Evolutionary conservation across 2,888 invertebrate genomes (phyloP).

Genomic region (Lamellibrachia satsuma): DNA sequence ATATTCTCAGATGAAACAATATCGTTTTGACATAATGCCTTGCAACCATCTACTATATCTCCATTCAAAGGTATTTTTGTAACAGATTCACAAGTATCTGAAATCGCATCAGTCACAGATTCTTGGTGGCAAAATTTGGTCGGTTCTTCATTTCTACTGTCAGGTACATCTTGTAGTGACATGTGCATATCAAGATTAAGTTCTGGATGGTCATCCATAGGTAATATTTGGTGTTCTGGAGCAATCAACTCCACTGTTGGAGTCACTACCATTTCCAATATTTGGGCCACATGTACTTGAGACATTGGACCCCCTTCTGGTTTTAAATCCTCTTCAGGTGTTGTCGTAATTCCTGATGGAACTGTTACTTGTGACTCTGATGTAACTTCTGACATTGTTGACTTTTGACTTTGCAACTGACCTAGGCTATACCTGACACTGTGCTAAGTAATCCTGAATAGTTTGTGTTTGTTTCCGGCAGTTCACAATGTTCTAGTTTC

Average conservation of each 20-base stretch:
- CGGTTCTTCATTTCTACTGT: not conserved
- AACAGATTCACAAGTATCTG: not conserved
- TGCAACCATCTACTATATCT: not conserved
- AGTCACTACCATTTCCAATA: not conserved
- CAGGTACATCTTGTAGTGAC: not conserved
- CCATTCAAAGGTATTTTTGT: not conserved
- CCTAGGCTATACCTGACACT: not conserved
- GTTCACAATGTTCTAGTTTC: not conserved
- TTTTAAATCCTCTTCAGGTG: not conserved
- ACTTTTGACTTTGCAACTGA: not conserved
- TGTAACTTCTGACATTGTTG: not conserved
- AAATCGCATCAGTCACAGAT: not conserved
- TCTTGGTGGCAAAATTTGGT: not conserved
- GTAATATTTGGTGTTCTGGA: not conserved
- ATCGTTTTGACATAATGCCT: not conserved
- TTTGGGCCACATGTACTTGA: not conserved
- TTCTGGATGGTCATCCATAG: not conserved
- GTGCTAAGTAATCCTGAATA: not conserved
- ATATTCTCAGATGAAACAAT: not conserved
- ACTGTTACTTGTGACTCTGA: not conserved
- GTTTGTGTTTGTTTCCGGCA: not conserved
- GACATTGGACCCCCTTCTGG: not conserved
- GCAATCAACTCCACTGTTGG: not conserved
- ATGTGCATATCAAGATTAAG: not conserved
- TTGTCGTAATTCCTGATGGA: not conserved